phyloP scores from a whole-genome alignment of 2,888 invertebrate species.

The Xestoiulus laeticollis region DNA sequence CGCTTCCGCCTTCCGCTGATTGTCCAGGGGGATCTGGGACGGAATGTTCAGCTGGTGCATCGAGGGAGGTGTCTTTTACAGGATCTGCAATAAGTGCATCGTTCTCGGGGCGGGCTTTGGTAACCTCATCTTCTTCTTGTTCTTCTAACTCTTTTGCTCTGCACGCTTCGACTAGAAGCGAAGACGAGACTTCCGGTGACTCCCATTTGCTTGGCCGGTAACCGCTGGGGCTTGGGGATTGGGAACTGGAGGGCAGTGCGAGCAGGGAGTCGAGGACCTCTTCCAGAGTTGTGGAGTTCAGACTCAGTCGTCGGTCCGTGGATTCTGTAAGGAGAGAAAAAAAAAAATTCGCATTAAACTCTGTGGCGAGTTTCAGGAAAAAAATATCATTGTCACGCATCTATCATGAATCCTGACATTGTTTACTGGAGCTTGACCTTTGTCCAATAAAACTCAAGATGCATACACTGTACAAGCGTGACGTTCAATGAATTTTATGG shows the following conservation, averaged over 20 bases:
- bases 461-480: no score
- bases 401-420: no score
- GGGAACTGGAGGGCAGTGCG: constrained; percentile 80
- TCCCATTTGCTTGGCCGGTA: constrained; percentile 46
- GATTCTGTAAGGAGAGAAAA: not conserved
- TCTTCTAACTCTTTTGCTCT: not conserved
- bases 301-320: constrained; percentile 42
- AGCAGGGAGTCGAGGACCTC: constrained; percentile 92
- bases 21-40: not conserved
- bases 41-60: not conserved
- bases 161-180: constrained; percentile 28
- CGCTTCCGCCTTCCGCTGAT: not conserved
- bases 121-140: not conserved
- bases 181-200: not conserved
- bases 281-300: constrained; percentile 76
- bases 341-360: no score
- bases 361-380: no score
- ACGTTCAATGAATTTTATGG: no score
- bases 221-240: constrained; percentile 72
- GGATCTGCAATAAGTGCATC: no score
- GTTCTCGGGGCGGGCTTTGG: not conserved
- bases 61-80: not conserved
- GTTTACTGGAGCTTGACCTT: no score
- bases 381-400: no score
- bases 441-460: no score